These are phyloP conservation scores for Zaprionus africanus DNA, from an alignment of 1,140 invertebrate genomes.

Conservation along the genomic window DNA sequence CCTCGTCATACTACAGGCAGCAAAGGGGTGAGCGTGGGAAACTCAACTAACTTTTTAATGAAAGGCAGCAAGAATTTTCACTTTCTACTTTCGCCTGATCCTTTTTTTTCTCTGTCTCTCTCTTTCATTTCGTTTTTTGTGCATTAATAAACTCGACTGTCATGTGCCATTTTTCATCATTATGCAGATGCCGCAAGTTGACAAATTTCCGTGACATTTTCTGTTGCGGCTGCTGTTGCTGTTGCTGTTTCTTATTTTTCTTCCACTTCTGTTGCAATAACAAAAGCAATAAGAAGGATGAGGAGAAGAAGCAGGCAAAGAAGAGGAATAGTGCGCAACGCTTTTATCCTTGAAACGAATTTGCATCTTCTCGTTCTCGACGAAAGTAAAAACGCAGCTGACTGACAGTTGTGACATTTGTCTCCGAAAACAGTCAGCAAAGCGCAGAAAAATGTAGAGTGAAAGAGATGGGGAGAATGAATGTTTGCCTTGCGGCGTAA, in stretches of 20 bases:
- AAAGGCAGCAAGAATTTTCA: slow-evolving; percentile 44
- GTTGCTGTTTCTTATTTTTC: slow-evolving; percentile 5
- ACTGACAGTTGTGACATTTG: slow-evolving; percentile 72
- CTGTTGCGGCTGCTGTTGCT: slow-evolving; percentile 10
- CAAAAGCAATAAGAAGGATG: slow-evolving; percentile 13
- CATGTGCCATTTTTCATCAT: slow-evolving; percentile 52
- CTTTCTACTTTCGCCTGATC: slow-evolving; percentile 43
- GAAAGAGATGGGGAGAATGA: not conserved
- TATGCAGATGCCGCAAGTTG: slow-evolving; percentile 60
- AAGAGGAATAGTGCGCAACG: slow-evolving; percentile 30
- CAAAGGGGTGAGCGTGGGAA: not conserved
- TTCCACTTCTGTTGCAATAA: slow-evolving; percentile 5
- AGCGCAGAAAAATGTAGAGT: slow-evolving; percentile 32
- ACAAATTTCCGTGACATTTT: slow-evolving; percentile 64
- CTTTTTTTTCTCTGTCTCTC: slow-evolving; percentile 11
- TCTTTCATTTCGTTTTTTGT: slow-evolving; percentile 7
- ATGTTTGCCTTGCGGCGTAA: slow-evolving; percentile 2
- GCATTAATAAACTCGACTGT: slow-evolving; percentile 52
- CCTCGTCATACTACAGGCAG: not conserved
- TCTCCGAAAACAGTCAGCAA: slow-evolving; percentile 42
- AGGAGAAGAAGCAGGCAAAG: slow-evolving; percentile 2
- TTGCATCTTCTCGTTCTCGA: slow-evolving; percentile 33
- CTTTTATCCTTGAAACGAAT: slow-evolving; percentile 54
- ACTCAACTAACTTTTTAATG: slow-evolving; percentile 36
- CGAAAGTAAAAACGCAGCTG: slow-evolving; percentile 47